A percentile compares a stretch with the other conserved stretches of the same genome.
Conservation (phyloP, 1,140 invertebrate species). For the Drosophila insularis region DNA sequence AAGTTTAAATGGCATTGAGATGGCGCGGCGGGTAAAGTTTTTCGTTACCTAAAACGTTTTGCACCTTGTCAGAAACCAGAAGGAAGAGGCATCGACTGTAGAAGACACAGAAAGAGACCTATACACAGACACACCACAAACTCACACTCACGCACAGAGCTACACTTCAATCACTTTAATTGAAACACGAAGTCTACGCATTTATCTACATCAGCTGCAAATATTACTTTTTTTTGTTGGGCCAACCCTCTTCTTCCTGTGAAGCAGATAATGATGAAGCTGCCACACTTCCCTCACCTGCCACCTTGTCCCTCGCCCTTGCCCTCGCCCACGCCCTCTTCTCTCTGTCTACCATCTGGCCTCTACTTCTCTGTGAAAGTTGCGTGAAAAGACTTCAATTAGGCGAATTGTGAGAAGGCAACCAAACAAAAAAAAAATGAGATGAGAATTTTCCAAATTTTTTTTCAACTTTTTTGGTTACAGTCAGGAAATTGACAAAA, state of each 20-base stretch:
- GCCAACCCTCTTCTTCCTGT: constrained; percentile 1
- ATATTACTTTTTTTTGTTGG: constrained; percentile 64
- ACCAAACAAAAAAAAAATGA: constrained; percentile 29
- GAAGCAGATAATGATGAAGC: constrained; percentile 51
- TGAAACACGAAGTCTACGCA: constrained; percentile 80
- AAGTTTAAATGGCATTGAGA: constrained; percentile 63
- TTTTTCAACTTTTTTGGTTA: constrained; percentile 27
- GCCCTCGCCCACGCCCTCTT: constrained; percentile 3
- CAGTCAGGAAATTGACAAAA: constrained; percentile 58
- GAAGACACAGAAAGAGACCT: not conserved
- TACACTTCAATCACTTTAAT: constrained; percentile 78
- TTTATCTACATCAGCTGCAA: constrained; percentile 80
- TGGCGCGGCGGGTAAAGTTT: constrained; percentile 44
- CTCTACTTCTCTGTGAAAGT: constrained; percentile 37
- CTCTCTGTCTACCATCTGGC: not conserved
- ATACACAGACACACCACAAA: not conserved
- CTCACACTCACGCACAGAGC: constrained; percentile 23
- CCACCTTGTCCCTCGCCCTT: not conserved
- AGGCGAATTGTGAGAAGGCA: constrained; percentile 58
- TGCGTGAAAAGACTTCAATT: constrained; percentile 76
- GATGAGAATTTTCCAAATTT: constrained; percentile 26
- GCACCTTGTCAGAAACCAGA: constrained; percentile 32
- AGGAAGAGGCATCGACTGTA: not conserved
- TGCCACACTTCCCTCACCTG: not conserved
- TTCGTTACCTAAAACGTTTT: constrained; percentile 70